phyloP scores from a whole-genome alignment of 2,888 invertebrate species.

The Philonicus albiceps region DNA sequence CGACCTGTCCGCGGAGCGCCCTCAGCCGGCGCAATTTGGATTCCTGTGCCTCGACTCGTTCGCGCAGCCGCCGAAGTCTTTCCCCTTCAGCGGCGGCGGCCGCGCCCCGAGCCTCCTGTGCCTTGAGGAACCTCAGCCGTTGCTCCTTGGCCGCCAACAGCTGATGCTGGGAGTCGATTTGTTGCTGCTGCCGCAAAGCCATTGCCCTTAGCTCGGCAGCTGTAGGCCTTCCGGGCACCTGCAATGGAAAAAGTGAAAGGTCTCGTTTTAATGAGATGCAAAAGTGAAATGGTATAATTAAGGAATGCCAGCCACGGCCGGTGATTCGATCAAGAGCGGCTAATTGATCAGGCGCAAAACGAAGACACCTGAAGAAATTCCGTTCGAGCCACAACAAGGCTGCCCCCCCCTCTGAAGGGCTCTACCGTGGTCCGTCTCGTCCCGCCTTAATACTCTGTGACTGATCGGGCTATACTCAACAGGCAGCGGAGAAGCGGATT shows the following conservation, averaged over 20 bases:
- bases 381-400: neutral
- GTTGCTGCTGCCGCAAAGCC: slow-evolving; percentile 97
- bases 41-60: slow-evolving; percentile 94
- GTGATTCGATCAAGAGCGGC: neutral
- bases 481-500: neutral
- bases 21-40: slow-evolving; percentile 90
- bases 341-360: neutral
- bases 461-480: neutral
- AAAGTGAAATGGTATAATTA: slow-evolving; percentile 57
- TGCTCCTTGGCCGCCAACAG: slow-evolving; percentile 92
- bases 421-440: neutral
- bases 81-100: slow-evolving; percentile 81
- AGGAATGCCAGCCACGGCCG: slow-evolving; percentile 29
- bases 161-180: slow-evolving; percentile 94
- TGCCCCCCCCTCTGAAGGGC: neutral
- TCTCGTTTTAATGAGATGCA: slow-evolving; percentile 51
- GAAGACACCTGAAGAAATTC: neutral
- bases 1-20: slow-evolving; percentile 92
- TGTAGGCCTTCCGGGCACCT: slow-evolving; percentile 93
- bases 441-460: neutral
- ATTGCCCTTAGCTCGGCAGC: slow-evolving; percentile 97
- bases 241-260: slow-evolving; percentile 55
- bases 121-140: slow-evolving; percentile 90
- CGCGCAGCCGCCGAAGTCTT: slow-evolving; percentile 83
- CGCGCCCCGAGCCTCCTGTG: slow-evolving; percentile 77